Evolutionary conservation across 2,888 invertebrate species (phyloP).

Genomic region (Ryuthela nishihirai): DNA sequence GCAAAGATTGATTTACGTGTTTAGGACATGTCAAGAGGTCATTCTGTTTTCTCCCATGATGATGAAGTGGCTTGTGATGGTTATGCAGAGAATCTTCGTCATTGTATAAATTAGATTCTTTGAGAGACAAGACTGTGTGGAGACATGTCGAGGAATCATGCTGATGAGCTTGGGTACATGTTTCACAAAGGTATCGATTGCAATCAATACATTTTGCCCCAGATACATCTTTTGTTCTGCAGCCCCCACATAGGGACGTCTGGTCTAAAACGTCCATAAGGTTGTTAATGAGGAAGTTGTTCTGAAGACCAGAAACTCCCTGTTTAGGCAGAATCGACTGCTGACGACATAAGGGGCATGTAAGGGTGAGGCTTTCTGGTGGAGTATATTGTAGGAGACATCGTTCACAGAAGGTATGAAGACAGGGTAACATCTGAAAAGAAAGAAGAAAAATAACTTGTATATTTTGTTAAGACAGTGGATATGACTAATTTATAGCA

Average conservation of each 20-base stretch:
- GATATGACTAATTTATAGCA: too few relatives aligned
- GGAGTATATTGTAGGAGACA: constrained; percentile 54
- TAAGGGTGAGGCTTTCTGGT: constrained; percentile 53
- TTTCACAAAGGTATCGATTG: constrained; percentile 47
- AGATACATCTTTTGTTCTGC: constrained; percentile 43
- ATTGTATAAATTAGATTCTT: constrained; percentile 15
- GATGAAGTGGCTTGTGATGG: constrained; percentile 11
- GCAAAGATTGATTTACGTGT: constrained; percentile 25
- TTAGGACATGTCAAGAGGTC: constrained; percentile 22
- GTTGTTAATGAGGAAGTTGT: constrained; percentile 30
- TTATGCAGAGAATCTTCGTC: constrained; percentile 16
- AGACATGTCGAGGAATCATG: constrained; percentile 32
- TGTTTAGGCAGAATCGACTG: constrained; percentile 55
- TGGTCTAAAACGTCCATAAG: constrained; percentile 39
- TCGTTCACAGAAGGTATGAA: constrained; percentile 55
- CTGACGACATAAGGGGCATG: constrained; percentile 55
- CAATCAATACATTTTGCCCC: constrained; percentile 49
- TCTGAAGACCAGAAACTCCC: constrained; percentile 46
- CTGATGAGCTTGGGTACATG: constrained; percentile 45
- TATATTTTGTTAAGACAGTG: too few relatives aligned
- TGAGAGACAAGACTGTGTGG: constrained; percentile 17
- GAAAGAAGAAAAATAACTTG: not conserved
- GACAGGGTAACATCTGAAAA: constrained; percentile 53
- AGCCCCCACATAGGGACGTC: constrained; percentile 44
- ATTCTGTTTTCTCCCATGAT: constrained; percentile 2